Base-by-base conservation (phyloP, 2,113 vertebrate species). In the Oryzias javanicus region DNA sequence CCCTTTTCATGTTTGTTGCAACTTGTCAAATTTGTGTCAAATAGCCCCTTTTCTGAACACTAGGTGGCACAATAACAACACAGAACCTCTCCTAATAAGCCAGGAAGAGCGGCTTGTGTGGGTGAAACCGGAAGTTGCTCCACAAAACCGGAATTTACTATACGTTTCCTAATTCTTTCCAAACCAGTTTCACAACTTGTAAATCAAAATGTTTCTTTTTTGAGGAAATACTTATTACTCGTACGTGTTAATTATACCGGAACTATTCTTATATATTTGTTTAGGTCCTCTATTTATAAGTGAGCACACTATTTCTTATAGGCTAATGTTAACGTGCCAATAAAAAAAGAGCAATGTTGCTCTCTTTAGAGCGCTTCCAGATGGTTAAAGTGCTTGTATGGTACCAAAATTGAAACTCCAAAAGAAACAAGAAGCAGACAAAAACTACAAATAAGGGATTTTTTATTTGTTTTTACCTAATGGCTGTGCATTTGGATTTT, bases 61-160 rank as follows among this genome's bases (percentile, higher is more conserved):
- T 64, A 88, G 89, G 56, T 83, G 85, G 83, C 71, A 64, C 51
- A 20, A 60, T 4, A 64, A 35, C 29, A 35, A 25, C 4, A 8
- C 10, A 35, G 3, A 8, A 35, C 8, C 10, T 35, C 6, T 29
- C 24, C 41, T 4, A 35, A 24, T 22, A 18, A 16, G 44, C 15
- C 41, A n/a, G 46, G 46, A 35, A 17, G 41, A 35, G 13, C 41
- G 19, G 4, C 4, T 18, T n/a, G 2, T 7, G 14, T n/a, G 29
- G 6, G 17, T 7, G 18, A 35, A 20, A 42, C 25, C 46, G 47
- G 57, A 50, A 55, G 24, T 35, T 13, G 3, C 8, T 13, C 1
- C 1, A 27, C 4, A 6, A 27, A 27, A 27, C 25, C 4, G 25
- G 25, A 27, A 6, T 4, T 27, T 27, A 27, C 25, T 1, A n/a